phyloP scores from a whole-genome alignment of 2,113 vertebrate genomes.

The Anguilla rostrata region DNA sequence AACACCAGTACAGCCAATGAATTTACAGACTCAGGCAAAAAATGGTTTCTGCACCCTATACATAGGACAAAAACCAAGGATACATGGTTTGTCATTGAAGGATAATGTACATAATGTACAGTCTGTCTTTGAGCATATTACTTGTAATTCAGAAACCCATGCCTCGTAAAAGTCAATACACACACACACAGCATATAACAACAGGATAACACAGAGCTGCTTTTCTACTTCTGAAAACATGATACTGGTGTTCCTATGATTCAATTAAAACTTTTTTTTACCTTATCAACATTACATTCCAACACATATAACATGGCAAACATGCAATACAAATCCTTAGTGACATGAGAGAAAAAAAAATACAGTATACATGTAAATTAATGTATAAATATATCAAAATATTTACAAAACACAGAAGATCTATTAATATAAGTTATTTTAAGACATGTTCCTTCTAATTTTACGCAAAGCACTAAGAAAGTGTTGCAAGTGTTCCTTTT shows the following conservation, averaged over 20 bases:
- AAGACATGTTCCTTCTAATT: slow-evolving; percentile 31
- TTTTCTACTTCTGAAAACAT: background rate
- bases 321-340: slow-evolving; percentile 22
- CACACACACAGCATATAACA: background rate
- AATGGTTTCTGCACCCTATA: background rate
- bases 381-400: slow-evolving; percentile 56
- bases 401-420: slow-evolving; percentile 55
- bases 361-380: slow-evolving; percentile 38
- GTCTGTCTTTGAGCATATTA: background rate
- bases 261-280: background rate
- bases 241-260: background rate
- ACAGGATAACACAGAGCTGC: background rate
- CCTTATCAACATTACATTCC: slow-evolving; percentile 2
- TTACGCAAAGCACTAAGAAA: slow-evolving; percentile 31
- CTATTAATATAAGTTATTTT: slow-evolving; percentile 29
- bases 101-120: background rate
- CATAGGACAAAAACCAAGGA: background rate
- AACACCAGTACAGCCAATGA: background rate
- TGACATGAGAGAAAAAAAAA: slow-evolving; percentile 20
- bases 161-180: background rate
- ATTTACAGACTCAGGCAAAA: background rate
- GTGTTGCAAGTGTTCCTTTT: background rate
- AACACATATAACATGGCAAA: slow-evolving; percentile 28
- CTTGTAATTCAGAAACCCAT: background rate
- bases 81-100: background rate